phyloP scores from a whole-genome alignment of 2,888 invertebrate genomes.

The Alentia gelatinosa region DNA sequence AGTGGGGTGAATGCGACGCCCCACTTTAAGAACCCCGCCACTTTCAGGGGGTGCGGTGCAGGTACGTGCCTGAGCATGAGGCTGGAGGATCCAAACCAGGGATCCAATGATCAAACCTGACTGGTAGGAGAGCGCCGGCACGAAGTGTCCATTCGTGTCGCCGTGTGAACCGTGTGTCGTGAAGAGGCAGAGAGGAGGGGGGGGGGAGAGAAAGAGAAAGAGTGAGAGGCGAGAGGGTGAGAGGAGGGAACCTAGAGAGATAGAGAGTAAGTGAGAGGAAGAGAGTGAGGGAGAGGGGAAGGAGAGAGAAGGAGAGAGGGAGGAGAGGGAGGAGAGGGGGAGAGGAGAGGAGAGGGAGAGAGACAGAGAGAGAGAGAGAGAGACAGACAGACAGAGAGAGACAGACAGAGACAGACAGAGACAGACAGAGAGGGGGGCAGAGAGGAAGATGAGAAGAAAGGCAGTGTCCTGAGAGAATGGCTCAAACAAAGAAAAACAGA shows the following conservation, averaged over 20 bases:
- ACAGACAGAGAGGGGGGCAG: neutral
- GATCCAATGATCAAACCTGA: neutral
- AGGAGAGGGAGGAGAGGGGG: neutral
- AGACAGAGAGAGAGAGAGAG: neutral
- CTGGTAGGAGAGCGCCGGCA: neutral
- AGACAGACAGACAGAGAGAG: neutral
- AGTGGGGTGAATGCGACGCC: neutral
- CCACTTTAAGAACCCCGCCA: neutral
- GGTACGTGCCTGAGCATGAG: slow-evolving; percentile 11
- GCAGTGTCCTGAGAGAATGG: no score
- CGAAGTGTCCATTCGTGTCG: neutral
- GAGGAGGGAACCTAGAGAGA: neutral
- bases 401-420: neutral
- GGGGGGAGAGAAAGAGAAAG: neutral
- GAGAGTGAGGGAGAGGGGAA: slow-evolving; percentile 10
- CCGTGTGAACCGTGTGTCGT: no score
- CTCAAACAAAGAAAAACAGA: no score
- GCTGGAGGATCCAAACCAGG: neutral
- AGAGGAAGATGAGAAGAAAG: neutral
- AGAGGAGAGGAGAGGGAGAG: neutral
- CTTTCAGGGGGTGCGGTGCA: neutral
- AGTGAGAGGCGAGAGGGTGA: neutral
- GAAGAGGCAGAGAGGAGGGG: neutral
- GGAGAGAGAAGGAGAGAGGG: neutral
- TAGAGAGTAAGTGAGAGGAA: neutral